Evolutionary conservation across 2,888 invertebrate genomes (phyloP).

Genomic region (Embidobia sp.): DNA sequence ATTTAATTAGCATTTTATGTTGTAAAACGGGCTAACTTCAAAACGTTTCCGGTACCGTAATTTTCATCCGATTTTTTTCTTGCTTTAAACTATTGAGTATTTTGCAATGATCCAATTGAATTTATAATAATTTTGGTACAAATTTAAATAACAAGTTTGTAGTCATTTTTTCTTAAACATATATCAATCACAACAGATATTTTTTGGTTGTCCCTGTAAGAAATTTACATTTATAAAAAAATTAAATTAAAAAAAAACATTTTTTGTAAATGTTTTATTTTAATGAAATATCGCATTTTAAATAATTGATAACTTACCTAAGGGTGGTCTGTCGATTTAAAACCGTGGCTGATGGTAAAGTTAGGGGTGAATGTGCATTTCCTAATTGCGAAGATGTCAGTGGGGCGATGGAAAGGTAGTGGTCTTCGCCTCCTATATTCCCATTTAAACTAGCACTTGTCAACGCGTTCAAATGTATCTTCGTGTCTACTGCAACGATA

Average conservation of each 20-base stretch:
- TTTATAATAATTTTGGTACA: too few species aligned
- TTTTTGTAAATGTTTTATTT: not conserved
- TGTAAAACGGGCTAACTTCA: too few species aligned
- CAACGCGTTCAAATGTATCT: slow-evolving; percentile 78
- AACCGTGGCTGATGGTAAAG: slow-evolving; percentile 82
- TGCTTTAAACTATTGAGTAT: too few species aligned
- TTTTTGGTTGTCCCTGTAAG: too few species aligned
- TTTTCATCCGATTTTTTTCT: too few species aligned
- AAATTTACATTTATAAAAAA: not conserved
- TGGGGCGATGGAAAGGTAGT: slow-evolving; percentile 73
- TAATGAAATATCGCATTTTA: too few species aligned
- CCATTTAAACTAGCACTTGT: slow-evolving; percentile 73
- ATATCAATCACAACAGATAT: too few species aligned
- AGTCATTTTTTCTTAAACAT: too few species aligned
- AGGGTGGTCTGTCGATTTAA: slow-evolving; percentile 83
- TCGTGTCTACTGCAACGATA: slow-evolving; percentile 80
- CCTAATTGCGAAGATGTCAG: slow-evolving; percentile 74
- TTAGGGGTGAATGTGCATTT: slow-evolving; percentile 81
- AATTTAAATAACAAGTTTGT: too few species aligned
- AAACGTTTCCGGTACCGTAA: too few species aligned
- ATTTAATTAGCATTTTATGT: too few species aligned
- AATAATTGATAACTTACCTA: slow-evolving; percentile 80
- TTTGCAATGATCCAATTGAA: too few species aligned
- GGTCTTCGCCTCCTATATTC: slow-evolving; percentile 72
- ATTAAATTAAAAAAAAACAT: not conserved